Evolutionary conservation across 2,797 vertebrate genomes (phyloP), one percentile per base, ranked within the genome.

Genomic region (Uromys caudimaculatus): DNA sequence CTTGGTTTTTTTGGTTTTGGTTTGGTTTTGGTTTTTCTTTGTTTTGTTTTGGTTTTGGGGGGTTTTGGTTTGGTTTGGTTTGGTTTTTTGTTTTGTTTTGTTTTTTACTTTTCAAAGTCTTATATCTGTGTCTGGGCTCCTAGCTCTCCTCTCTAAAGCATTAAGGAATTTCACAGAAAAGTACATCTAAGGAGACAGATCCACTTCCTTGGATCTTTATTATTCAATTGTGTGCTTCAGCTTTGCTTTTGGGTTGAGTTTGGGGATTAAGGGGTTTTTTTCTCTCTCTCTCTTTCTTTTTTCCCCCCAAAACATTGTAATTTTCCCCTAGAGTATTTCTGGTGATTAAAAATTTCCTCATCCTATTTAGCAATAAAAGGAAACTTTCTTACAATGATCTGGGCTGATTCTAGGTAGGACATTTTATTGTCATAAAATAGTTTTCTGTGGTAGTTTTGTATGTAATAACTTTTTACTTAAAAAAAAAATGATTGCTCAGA

Each of bases 391-490:
- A 6, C 3, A 79, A 24, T 81, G 58, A 95, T 64, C 75, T 76
- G 21, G 78, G 6, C 21, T 79, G 38, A 89, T 95, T 78, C 52
- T 35, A 69, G 60, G 44, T 67, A 67, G 50, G 27, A 35, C 1
- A 62, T 71, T 35, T 71, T 92, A 7, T 24, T 93, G 41, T 84
- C 44, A 29, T 21, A 64, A 89, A 93, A 47, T n/a, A 79, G 12
- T 92, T 91, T 95, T 76, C 87, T 90, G 79, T 0, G 23, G 35
- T 86, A 44, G 24, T 91, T 95, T 95, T 92, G 32, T 69, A 91
- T 93, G 87, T 13, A 73, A 67, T 71, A 50, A 73, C 38, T 77
- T 58, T 90, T 78, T 12, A 62, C 38, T 50, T 60, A 54, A 27
- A 88, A 90, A 54, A 85, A 92, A 82, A 86, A n/a, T n/a, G n/a